Conservation (phyloP, 2,797 vertebrate genomes). For the Alexandromys oeconomus region DNA sequence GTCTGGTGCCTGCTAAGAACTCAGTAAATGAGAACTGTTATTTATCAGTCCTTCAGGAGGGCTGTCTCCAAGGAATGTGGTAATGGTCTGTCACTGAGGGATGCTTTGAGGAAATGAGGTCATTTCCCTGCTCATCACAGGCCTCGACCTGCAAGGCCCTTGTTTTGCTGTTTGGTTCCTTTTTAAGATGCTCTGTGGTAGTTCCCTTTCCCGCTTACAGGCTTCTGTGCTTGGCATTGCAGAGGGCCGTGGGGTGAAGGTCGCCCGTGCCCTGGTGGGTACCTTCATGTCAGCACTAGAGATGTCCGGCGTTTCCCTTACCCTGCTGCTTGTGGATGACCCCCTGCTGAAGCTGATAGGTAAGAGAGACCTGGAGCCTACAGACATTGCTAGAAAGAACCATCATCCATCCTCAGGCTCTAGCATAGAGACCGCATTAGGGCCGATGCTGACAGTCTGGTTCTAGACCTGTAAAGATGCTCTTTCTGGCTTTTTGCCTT, state of each 20-base stretch:
- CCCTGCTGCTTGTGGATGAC: conserved; percentile 90
- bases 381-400: not conserved
- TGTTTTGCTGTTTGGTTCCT: not conserved
- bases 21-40: not conserved
- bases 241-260: conserved; percentile 90
- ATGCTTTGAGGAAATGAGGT: not conserved
- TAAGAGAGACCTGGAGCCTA: conserved; percentile 85
- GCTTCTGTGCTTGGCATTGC: not conserved
- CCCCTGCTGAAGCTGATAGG: conserved; percentile 92
- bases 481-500: not conserved
- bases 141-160: not conserved
- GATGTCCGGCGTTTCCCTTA: conserved; percentile 96
- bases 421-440: not conserved
- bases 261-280: conserved; percentile 93
- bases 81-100: not conserved
- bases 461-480: not conserved
- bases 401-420: not conserved
- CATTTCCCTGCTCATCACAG: not conserved
- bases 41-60: not conserved
- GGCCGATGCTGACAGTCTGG: not conserved
- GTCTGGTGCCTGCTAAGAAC: not conserved
- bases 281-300: conserved; percentile 97
- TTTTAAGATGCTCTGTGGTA: not conserved
- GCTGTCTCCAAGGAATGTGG: not conserved
- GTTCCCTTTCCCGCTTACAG: accelerated